These are phyloP conservation scores for Rotaria socialis DNA, from an alignment of 2,888 invertebrate species.

Conservation along the genomic window DNA sequence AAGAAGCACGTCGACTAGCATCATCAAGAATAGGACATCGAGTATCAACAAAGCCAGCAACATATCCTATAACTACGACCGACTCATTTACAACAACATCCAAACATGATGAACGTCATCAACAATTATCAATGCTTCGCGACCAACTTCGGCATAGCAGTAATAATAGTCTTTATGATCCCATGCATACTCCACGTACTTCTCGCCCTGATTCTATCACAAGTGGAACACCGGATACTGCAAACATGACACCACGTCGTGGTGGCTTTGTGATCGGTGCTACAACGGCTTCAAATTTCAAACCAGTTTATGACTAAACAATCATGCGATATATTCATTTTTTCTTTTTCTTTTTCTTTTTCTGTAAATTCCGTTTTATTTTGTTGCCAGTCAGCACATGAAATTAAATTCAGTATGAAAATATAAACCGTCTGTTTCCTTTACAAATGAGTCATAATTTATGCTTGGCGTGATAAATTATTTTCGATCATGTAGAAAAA, in stretches of 20 bases:
- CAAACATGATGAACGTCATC: constrained; percentile 4
- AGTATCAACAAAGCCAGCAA: background rate
- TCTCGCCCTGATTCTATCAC: background rate
- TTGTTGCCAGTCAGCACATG: background rate
- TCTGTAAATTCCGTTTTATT: background rate
- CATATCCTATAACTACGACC: background rate
- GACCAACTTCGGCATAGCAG: constrained; percentile 17
- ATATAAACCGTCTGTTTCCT: background rate
- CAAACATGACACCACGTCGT: constrained; percentile 13
- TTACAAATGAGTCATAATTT: background rate
- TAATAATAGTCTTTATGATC: background rate
- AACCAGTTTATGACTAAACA: constrained; percentile 34
- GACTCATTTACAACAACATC: background rate
- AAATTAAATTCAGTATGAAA: background rate
- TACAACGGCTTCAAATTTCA: background rate
- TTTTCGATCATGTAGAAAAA: background rate
- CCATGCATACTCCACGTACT: background rate
- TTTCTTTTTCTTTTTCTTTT: background rate
- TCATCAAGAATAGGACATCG: constrained; percentile 32
- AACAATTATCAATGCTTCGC: background rate
- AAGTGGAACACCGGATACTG: background rate
- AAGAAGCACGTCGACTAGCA: constrained; percentile 12
- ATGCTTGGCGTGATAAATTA: too few relatives aligned
- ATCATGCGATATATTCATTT: background rate
- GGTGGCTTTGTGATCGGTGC: background rate